These are phyloP conservation scores for Oreochromis tanganicae DNA, from an alignment of 2,113 vertebrate species.

Conservation along the genomic window DNA sequence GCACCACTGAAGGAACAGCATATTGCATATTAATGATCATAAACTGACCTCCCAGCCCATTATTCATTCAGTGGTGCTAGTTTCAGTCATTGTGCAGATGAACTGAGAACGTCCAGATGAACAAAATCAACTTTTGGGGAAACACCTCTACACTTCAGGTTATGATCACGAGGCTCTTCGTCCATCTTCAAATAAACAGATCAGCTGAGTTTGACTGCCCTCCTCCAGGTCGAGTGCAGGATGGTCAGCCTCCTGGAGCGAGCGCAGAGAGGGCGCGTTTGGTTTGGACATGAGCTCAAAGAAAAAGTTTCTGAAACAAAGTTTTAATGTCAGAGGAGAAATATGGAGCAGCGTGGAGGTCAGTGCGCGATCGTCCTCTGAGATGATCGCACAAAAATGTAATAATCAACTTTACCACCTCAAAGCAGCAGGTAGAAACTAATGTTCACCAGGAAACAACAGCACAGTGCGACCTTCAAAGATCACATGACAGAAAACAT, in stretches of 20 bases:
- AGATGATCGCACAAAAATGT: not conserved
- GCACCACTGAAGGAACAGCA: not conserved
- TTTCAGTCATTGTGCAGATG: not conserved
- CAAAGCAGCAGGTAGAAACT: not conserved
- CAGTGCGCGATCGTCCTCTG: not conserved
- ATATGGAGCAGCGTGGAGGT: not conserved
- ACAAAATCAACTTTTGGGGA: not conserved
- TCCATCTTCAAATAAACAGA: not conserved
- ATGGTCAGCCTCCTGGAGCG: not conserved
- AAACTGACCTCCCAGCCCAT: not conserved
- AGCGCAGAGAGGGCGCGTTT: not conserved
- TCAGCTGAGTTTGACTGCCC: not conserved
- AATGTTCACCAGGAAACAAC: not conserved
- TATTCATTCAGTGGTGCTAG: not conserved
- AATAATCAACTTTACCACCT: not conserved
- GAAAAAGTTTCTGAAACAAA: not conserved
- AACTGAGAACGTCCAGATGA: not conserved
- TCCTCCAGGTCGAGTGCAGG: not conserved
- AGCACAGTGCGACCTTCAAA: not conserved
- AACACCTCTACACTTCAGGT: not conserved
- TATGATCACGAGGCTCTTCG: not conserved
- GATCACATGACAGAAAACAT: not conserved
- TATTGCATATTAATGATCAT: not conserved
- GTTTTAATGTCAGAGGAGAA: not conserved
- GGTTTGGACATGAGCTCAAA: not conserved